Conservation (phyloP, 2,797 vertebrate genomes). For the Huso huso region DNA sequence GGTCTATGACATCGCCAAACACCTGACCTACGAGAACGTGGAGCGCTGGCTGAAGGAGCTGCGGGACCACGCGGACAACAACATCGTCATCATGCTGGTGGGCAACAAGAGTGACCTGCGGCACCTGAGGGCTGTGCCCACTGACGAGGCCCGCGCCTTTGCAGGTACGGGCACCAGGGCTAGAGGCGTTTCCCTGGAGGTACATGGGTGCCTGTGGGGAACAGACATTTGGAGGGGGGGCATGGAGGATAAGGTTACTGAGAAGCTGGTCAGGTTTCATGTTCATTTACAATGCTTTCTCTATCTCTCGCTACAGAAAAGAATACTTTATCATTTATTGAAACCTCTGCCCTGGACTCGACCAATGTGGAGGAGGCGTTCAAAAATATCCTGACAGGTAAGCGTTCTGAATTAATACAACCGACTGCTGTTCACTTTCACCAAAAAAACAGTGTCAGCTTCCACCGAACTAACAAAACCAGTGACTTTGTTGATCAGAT, state of each 20-base stretch:
- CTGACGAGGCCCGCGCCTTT: conserved; percentile 41
- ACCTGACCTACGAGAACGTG: conserved; percentile 93
- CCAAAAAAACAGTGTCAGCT: no score
- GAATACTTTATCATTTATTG: conserved; percentile 95
- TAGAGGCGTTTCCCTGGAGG: not conserved
- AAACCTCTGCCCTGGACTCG: conserved; percentile 94
- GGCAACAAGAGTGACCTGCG: no score
- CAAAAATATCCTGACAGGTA: conserved; percentile 97
- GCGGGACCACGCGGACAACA: conserved; percentile 90
- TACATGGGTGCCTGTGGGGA: not conserved
- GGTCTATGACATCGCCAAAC: conserved; percentile 95
- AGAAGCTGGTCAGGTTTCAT: not conserved
- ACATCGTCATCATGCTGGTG: conserved; percentile 82
- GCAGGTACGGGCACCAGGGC: conserved; percentile 40
- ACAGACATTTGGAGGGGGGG: no score
- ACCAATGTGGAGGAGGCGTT: conserved; percentile 98
- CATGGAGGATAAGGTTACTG: no score
- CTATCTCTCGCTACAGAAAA: conserved; percentile 69
- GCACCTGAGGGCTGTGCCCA: no score
- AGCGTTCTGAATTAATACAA: no score
- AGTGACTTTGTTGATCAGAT: not conserved
- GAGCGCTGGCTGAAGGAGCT: conserved; percentile 97
- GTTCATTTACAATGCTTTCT: not conserved
- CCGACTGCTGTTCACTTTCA: no score
- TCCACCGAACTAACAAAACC: no score